Conservation (phyloP, 2,888 invertebrate species). For the Stenotaenia linearis region DNA sequence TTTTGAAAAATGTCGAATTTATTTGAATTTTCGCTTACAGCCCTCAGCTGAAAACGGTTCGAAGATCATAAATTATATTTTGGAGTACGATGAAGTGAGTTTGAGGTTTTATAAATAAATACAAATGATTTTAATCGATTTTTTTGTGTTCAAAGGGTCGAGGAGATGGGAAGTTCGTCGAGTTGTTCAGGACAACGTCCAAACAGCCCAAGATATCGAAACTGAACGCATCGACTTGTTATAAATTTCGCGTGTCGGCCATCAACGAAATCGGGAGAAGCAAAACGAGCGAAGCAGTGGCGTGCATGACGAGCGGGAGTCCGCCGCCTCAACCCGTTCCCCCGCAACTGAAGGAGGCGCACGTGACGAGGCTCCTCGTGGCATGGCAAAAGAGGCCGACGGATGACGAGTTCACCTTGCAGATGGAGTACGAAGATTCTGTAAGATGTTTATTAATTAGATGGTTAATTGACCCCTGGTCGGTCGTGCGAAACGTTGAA, state of each 20-base stretch:
- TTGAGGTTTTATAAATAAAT: neutral
- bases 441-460: neutral
- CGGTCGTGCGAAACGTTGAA: neutral
- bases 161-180: conserved; percentile 59
- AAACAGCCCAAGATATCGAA: conserved; percentile 70
- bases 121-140: conserved; percentile 42
- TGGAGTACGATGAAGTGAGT: conserved; percentile 63
- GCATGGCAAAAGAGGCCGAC: conserved; percentile 68
- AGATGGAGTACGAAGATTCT: conserved; percentile 60
- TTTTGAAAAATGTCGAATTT: neutral
- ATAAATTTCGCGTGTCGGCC: conserved; percentile 75
- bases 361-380: conserved; percentile 60
- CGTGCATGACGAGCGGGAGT: conserved; percentile 65
- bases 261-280: conserved; percentile 70
- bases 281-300: conserved; percentile 46
- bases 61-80: conserved; percentile 65
- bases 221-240: conserved; percentile 70
- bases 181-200: conserved; percentile 65
- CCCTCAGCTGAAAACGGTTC: conserved; percentile 73
- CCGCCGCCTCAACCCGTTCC: conserved; percentile 72
- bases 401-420: conserved; percentile 74
- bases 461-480: neutral
- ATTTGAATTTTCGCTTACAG: conserved; percentile 53
- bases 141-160: conserved; percentile 33
- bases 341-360: conserved; percentile 63